Evolutionary conservation across 2,888 invertebrate genomes (phyloP).

Genomic region (Napeogenes inachia): DNA sequence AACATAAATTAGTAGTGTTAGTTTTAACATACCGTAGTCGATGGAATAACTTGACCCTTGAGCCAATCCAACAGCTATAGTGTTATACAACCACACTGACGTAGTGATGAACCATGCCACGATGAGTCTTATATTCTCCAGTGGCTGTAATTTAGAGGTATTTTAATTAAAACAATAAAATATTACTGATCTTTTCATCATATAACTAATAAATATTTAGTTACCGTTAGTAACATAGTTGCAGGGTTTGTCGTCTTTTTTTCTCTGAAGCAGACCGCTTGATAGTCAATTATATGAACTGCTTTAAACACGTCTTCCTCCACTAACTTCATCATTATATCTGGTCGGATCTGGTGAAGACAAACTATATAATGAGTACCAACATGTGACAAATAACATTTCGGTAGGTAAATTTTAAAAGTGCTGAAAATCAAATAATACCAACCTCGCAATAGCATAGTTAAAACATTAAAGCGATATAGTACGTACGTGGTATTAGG

Average conservation of each 20-base stretch:
- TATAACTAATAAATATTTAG: not conserved
- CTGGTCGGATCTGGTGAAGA: conserved; percentile 74
- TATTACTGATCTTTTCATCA: too few species aligned
- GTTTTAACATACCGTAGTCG: conserved; percentile 58
- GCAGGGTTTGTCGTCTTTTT: conserved; percentile 80
- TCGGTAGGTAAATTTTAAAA: not conserved
- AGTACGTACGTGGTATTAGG: too few species aligned
- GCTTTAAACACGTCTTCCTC: conserved; percentile 85
- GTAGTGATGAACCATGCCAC: conserved; percentile 78
- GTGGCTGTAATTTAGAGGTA: conserved; percentile 66
- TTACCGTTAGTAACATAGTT: conserved; percentile 79
- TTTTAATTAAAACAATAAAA: not conserved
- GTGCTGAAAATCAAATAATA: too few species aligned
- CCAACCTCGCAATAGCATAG: too few species aligned
- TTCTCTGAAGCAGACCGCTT: conserved; percentile 90
- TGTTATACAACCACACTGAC: conserved; percentile 77
- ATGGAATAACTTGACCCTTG: conserved; percentile 69
- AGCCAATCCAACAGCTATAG: conserved; percentile 68
- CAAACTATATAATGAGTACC: not conserved
- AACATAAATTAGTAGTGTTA: conserved; percentile 8
- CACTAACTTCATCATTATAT: conserved; percentile 85
- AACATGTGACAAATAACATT: not conserved
- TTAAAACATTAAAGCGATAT: too few species aligned
- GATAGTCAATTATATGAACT: conserved; percentile 89
- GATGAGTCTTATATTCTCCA: conserved; percentile 75